Percentiles rank a stretch among this genome's conserved stretches.
These are phyloP conservation scores for Phaethornis superciliosus DNA, from an alignment of 2,113 vertebrate species.

Conservation along the genomic window DNA sequence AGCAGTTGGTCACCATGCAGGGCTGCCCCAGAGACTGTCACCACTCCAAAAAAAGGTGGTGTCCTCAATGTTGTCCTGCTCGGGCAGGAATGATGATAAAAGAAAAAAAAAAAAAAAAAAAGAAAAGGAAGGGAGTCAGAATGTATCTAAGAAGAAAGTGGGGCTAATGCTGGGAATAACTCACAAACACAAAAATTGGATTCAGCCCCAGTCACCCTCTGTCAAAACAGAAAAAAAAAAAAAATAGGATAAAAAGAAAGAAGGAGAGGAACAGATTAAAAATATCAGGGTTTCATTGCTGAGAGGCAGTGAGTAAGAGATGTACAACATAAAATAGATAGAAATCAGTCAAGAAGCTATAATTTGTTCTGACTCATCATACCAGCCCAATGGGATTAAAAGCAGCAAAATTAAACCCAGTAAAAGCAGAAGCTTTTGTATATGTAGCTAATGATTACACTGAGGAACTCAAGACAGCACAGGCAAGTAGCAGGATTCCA, in stretches of 20 bases:
- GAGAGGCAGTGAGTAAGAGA: conserved; percentile 6
- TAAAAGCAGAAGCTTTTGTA: not conserved
- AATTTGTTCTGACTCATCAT: conserved; percentile 29
- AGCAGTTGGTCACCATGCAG: not conserved
- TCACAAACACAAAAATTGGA: not conserved
- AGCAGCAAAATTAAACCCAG: not conserved
- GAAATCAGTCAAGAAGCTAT: not conserved
- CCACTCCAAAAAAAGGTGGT: accelerated
- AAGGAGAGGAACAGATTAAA: conserved; percentile 9
- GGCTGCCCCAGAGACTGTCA: not conserved
- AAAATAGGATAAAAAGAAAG: not conserved
- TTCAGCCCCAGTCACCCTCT: not conserved
- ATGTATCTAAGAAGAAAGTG: not conserved
- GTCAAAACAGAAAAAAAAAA: not conserved
- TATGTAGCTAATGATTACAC: not conserved
- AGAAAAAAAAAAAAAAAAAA: no score
- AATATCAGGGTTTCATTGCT: conserved; percentile 4
- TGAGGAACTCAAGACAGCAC: not conserved
- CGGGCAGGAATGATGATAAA: not conserved
- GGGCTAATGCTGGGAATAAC: not conserved
- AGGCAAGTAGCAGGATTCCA: not conserved
- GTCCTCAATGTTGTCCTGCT: not conserved
- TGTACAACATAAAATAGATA: not conserved
- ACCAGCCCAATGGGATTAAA: not conserved
- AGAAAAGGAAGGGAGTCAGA: not conserved